Percentiles rank a stretch among this genome's conserved stretches.
Evolutionary conservation across 1,140 invertebrate genomes (phyloP).

Genomic region (Atopsyche davidsoni): DNA sequence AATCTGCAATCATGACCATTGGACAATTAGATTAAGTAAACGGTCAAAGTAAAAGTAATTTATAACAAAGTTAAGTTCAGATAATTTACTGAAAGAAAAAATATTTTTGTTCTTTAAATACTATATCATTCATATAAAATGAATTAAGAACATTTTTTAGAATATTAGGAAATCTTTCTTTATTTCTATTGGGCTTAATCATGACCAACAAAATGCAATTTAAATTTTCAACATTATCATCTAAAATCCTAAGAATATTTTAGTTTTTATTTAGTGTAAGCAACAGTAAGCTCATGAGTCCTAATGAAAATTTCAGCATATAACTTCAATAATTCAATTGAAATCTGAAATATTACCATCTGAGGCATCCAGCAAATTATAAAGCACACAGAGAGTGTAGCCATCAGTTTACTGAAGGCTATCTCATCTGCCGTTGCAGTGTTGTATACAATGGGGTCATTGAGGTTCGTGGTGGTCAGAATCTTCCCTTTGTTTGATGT

Average conservation of each 20-base stretch:
- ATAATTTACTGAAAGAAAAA: not conserved
- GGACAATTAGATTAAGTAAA: not conserved
- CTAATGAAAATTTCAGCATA: not conserved
- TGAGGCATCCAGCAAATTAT: conserved; percentile 82
- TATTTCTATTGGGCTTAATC: too few species aligned
- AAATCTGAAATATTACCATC: conserved; percentile 53
- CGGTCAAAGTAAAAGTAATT: too few species aligned
- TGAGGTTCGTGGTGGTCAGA: conserved; percentile 27
- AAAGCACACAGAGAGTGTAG: conserved; percentile 72
- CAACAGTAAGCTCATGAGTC: too few species aligned
- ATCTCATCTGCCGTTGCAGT: conserved; percentile 70
- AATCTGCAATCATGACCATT: conserved; percentile 52
- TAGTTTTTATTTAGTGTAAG: too few species aligned
- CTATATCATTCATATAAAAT: too few species aligned
- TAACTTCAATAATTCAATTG: too few species aligned
- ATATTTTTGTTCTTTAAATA: too few species aligned
- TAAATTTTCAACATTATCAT: too few species aligned
- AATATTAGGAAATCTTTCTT: too few species aligned
- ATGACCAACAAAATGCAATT: too few species aligned
- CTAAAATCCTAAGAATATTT: too few species aligned
- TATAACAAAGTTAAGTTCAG: not conserved
- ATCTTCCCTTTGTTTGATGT: conserved; percentile 43
- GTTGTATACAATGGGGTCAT: conserved; percentile 35
- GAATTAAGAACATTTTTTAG: too few species aligned
- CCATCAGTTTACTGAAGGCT: conserved; percentile 78